These are phyloP conservation scores for Torymus tubicola DNA, from an alignment of 2,888 invertebrate species.

Conservation along the genomic window DNA sequence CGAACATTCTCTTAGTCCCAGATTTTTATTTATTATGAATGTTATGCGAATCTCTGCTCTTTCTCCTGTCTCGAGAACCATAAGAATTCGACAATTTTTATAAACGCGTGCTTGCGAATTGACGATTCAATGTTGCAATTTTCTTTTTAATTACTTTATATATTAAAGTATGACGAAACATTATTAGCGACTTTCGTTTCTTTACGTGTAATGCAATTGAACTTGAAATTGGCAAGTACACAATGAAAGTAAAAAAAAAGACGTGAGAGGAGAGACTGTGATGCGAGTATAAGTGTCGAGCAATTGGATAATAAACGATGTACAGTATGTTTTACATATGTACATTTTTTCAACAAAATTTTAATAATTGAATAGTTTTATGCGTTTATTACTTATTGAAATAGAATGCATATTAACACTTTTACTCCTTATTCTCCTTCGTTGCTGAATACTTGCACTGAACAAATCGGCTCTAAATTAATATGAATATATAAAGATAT, in stretches of 20 bases:
- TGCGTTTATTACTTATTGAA: conserved; percentile 37
- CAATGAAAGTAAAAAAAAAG: conserved; percentile 60
- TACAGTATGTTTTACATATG: conserved; percentile 56
- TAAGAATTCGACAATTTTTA: conserved; percentile 58
- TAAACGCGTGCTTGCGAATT: conserved; percentile 42
- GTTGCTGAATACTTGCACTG: conserved; percentile 34
- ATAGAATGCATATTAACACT: conserved; percentile 34
- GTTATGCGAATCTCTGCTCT: conserved; percentile 54
- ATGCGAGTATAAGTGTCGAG: conserved; percentile 59
- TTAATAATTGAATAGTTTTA: conserved; percentile 38
- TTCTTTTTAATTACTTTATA: conserved; percentile 38
- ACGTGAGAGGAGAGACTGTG: conserved; percentile 63
- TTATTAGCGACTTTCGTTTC: conserved; percentile 30
- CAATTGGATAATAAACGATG: conserved; percentile 53
- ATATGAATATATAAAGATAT: conserved; percentile 15
- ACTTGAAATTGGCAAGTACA: conserved; percentile 51
- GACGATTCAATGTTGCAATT: conserved; percentile 34
- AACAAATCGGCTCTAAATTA: conserved; percentile 47
- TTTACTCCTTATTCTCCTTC: conserved; percentile 26
- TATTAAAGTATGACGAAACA: conserved; percentile 28
- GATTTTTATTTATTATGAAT: conserved; percentile 60
- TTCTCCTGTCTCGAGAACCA: conserved; percentile 41
- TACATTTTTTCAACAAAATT: conserved; percentile 50
- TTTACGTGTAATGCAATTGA: conserved; percentile 43
- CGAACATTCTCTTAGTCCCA: conserved; percentile 55